A percentile compares a stretch with the other conserved stretches of the same genome.
These are phyloP conservation scores for Zenarchopterus dispar DNA, from an alignment of 2,797 vertebrate species.

Conservation along the genomic window DNA sequence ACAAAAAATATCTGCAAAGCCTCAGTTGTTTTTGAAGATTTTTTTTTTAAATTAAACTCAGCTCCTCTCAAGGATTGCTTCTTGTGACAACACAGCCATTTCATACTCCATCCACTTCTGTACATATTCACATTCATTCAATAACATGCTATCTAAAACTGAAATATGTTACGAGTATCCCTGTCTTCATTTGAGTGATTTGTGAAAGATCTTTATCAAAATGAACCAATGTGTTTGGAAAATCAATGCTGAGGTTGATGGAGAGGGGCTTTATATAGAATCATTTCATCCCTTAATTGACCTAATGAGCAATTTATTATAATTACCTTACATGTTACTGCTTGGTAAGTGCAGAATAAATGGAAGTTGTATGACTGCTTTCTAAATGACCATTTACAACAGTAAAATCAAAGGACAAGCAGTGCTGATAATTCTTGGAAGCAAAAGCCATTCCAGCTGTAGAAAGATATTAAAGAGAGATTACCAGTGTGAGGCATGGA, in stretches of 20 bases:
- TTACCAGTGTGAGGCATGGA: no score
- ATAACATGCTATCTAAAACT: constrained; percentile 4
- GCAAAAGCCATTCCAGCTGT: constrained; percentile 32
- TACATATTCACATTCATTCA: constrained; percentile 24
- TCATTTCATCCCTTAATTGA: not conserved
- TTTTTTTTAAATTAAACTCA: constrained; percentile 42
- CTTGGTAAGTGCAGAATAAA: constrained; percentile 27
- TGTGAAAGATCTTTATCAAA: constrained; percentile 13
- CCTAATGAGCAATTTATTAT: constrained; percentile 13
- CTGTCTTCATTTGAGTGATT: not conserved
- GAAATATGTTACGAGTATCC: constrained; percentile 10
- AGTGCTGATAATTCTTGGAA: constrained; percentile 42
- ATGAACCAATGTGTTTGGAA: constrained; percentile 15
- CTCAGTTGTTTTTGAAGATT: constrained; percentile 14
- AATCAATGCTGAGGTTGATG: constrained; percentile 15
- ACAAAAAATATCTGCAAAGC: constrained; percentile 17
- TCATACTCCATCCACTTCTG: constrained; percentile 22
- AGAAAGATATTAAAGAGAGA: constrained; percentile 5
- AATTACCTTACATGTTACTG: constrained; percentile 35
- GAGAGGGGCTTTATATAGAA: constrained; percentile 2
- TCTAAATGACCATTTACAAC: constrained; percentile 39
- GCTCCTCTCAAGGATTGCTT: constrained; percentile 20
- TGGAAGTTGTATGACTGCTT: constrained; percentile 32
- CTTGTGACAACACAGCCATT: constrained; percentile 34
- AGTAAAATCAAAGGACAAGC: constrained; percentile 30